A percentile compares a stretch with the other conserved stretches of the same genome.
phyloP scores from a whole-genome alignment of 2,797 vertebrate genomes.

The Mus spretus region DNA sequence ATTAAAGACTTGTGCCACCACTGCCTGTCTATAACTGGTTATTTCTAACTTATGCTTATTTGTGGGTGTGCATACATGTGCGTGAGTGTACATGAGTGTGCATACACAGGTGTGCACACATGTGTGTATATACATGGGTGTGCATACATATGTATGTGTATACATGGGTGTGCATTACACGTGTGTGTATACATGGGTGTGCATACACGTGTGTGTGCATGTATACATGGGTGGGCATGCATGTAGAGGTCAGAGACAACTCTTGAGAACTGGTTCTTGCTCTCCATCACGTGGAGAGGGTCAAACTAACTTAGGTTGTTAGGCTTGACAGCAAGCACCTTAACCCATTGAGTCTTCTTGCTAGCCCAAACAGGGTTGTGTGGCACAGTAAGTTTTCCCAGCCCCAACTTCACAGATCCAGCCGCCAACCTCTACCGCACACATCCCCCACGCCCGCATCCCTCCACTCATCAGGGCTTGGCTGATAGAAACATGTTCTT shows the following conservation, averaged over 20 bases:
- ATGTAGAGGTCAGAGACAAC: background rate
- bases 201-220: too few species aligned
- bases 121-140: too few species aligned
- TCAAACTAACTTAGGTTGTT: too few species aligned
- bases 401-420: background rate
- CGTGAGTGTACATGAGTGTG: too few species aligned
- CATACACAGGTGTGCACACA: too few species aligned
- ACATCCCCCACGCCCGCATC: background rate
- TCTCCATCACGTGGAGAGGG: background rate
- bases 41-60: background rate
- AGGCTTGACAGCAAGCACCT: background rate
- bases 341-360: background rate
- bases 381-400: background rate
- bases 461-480: conserved; percentile 45
- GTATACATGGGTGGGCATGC: too few species aligned
- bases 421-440: too few species aligned
- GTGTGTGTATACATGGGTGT: background rate
- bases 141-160: background rate
- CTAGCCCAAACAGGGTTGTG: too few species aligned
- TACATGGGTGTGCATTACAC: too few species aligned
- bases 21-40: background rate
- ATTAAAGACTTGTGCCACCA: background rate
- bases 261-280: background rate
- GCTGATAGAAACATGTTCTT: conserved; percentile 52
- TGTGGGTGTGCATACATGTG: background rate